Percentiles rank a stretch among this genome's conserved stretches.
Evolutionary conservation across 2,113 vertebrate genomes (phyloP).

Genomic region (Chunga burmeisteri): DNA sequence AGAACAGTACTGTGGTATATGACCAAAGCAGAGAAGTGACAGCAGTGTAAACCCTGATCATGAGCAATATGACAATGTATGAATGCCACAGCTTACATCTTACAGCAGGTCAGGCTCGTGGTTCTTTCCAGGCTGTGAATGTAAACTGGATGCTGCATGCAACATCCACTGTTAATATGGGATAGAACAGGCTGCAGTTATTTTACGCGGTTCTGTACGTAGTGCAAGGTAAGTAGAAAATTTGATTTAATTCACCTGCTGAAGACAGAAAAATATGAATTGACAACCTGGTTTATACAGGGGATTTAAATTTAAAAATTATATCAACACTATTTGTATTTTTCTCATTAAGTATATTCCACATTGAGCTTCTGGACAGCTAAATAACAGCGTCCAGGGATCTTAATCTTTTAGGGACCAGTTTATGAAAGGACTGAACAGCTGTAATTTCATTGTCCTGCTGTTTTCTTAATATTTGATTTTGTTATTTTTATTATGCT

Average conservation of each 20-base stretch:
- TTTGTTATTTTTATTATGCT: conserved; percentile 51
- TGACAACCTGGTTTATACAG: neutral
- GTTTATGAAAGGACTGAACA: conserved; percentile 20
- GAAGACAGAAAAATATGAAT: neutral
- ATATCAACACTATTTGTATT: neutral
- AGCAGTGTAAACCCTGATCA: neutral
- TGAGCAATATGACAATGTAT: neutral
- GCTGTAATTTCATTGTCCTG: conserved; percentile 28
- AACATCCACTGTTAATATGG: neutral
- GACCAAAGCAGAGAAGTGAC: neutral
- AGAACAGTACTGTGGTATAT: neutral
- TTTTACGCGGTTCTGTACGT: neutral
- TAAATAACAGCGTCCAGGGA: neutral
- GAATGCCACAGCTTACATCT: neutral
- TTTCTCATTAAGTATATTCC: neutral
- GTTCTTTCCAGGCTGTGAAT: neutral
- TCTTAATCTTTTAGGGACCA: conserved; percentile 12
- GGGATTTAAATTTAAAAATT: neutral
- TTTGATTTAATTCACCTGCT: neutral
- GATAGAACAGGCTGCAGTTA: neutral
- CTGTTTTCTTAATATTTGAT: conserved; percentile 32
- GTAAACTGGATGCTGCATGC: neutral
- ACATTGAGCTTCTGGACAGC: neutral
- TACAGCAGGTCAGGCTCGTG: neutral
- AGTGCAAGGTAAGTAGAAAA: neutral